Base-by-base conservation (phyloP, 2,113 vertebrate genomes). In the Oreochromis aureus region DNA sequence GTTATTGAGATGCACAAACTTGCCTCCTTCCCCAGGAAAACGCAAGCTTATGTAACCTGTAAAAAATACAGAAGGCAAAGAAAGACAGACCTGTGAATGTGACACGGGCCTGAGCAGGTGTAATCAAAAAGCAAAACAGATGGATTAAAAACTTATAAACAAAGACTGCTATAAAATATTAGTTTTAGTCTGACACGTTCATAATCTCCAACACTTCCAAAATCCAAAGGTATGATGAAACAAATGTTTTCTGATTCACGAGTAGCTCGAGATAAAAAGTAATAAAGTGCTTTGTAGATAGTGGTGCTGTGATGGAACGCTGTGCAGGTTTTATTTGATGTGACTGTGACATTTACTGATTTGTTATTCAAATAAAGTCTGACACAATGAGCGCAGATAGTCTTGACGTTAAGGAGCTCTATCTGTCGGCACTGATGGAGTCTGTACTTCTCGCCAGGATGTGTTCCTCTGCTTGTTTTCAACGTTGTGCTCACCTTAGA, bases 31-130 rank as follows among this genome's bases (percentile, higher is more conserved):
- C 56, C 61, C 10, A 80, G 89, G 78, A 93, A 91, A 90, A 89
- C 32, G 87, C 10, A 53, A n/a, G 83, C 91, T 95, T 95, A 95
- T 92, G 90, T 94, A 95, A 96, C 76, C 80, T 79, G 81, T 6
- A 56, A 41, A 54, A 24, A 71, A 30, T 32, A 30, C 18, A 34
- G 18, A 78, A 2, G 13, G 18, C 53, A 19, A 55, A 32, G 27
- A 1, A 12, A 7, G 8, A n/a, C 19, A 34, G 22, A 80, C 30
- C 41, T 66, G 82, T n/a, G 53, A 30, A 88, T 19, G 53, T 59
- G 6, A 51, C 61, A 10, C 80, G 83, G 85, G 87, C 82, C 79
- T 90, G 81, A 81, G 84, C 32, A 36, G 30, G 63, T 53, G 22
- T 76, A 85, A 87, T 82, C 54, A 34, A 22, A 82, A 82, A 55